Base-by-base conservation (phyloP, 2,797 vertebrate genomes). In the Linurgus olivaceus region DNA sequence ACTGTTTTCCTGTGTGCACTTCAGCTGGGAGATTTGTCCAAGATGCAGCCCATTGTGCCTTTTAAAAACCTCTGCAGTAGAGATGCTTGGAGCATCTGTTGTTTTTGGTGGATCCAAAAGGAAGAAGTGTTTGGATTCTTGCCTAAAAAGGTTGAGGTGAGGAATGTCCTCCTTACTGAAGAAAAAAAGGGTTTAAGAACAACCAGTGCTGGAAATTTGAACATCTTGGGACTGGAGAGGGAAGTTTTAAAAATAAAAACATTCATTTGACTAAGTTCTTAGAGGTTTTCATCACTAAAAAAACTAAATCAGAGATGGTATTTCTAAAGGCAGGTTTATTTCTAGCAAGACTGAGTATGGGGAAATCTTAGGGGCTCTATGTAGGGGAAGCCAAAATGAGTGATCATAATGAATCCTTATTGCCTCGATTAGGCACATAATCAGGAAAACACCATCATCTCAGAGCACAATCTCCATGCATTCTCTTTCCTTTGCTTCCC, bases 381-480 rank as follows among this genome's bases (percentile, higher is more conserved):
- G 5, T 21, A 31, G 31, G 12, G 25, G 26, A 61, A 19, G 11
- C 21, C 81, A 74, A 48, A 48, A 71, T 7, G 71, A 44, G 55
- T 45, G 47, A 45, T 63, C 2, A 7, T 10, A 37, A 44, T 73
- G 23, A 83, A 11, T 15, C 6, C 7, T 76, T 52, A 17, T 19
- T 66, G 26, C 24, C 13, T 72, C 0, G 0, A 2, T 59, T 45
- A 48, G 20, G 10, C 1, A 4, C 2, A 8, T 9, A 28, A 31
- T 45, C 6, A 44, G 52, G 63, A 77, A 59, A 67, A 51, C 31
- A 66, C 38, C 21, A 17, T 21, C 7, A 14, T 15, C 9, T 67
- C 31, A 20, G 7, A 26, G 11, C 24, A 7, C 2, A 0, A 6
- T 17, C 7, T 11, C 8, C 4, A 2, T 47, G 29, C 10, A 19